Base-by-base conservation (phyloP, 1,140 invertebrate species). In the Pollicipes pollicipes region DNA sequence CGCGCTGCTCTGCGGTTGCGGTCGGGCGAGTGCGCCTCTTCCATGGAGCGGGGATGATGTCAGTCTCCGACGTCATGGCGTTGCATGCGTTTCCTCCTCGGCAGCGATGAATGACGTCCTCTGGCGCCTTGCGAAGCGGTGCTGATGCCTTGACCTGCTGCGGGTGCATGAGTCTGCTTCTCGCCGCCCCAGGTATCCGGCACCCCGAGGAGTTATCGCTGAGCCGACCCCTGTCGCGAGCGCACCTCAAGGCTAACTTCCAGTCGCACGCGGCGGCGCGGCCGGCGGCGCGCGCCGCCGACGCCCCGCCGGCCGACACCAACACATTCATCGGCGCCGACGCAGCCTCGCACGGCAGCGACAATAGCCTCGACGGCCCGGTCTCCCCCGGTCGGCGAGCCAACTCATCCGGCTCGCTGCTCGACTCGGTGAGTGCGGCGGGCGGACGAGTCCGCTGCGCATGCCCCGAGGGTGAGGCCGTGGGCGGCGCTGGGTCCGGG, bases 121-220 rank as follows among this genome's bases (percentile, higher is more conserved):
- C 24, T n/a, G 4, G 27, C 6, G 21, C 24, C 3, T 64, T 64
- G 63, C 3, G 63, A 26, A 27, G 21, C 3, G 21, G n/a, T 8
- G 63, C n/a, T 26, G 4, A 64, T 13, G 63, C n/a, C 21, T 26
- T 64, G 4, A 10, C 24, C n/a, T 4, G 4, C 24, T 26, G 3
- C n/a, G 24, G 3, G 63, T 64, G n/a, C n/a, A 64, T 64, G 63
- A 26, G 6, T 64, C n/a, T 66, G 64, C 17, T 13, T 45, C 10
- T 45, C 10, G 10, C 10, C 24, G 37, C 28, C 8, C 6, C 68
- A 90, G 94, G 93, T 75, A 95, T 99, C 76, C 83, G 96, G 76
- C 92, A 98, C 81, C 93, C 95, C 8, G 97, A 99, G 82, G 97
- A 99, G 81, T 77, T 99, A 35, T 98, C 96, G 0, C 86, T 97